Percentiles rank a stretch among this genome's conserved stretches.
Conservation (phyloP, 1,140 invertebrate species). For the Cephus cinctus region DNA sequence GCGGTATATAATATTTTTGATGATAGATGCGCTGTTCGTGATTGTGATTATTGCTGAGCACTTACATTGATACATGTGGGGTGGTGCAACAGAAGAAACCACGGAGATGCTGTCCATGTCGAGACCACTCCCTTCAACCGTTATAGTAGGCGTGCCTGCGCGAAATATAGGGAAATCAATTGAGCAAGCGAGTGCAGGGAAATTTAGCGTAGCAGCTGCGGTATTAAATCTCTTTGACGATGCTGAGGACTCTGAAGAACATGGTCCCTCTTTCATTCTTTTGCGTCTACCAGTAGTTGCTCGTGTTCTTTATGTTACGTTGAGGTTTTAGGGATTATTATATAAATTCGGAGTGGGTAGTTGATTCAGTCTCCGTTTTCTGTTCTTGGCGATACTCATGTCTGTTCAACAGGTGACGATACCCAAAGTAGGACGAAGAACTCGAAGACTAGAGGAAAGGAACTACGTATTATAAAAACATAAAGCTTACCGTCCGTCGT, state of each 20-base stretch:
- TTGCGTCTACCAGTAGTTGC: no score
- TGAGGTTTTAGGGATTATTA: no score
- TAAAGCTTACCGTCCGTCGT: slow-evolving; percentile 69
- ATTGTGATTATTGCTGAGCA: slow-evolving; percentile 41
- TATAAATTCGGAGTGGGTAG: no score
- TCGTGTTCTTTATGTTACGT: slow-evolving; percentile 29
- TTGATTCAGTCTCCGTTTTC: no score
- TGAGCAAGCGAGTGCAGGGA: background rate
- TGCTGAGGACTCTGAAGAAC: background rate
- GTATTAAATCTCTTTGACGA: slow-evolving; percentile 1
- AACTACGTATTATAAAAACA: no score
- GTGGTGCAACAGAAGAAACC: slow-evolving; percentile 69
- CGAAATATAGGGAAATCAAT: slow-evolving; percentile 40
- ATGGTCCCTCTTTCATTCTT: slow-evolving; percentile 2
- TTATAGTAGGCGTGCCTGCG: slow-evolving; percentile 66
- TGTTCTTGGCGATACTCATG: no score
- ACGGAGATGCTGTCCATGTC: slow-evolving; percentile 75
- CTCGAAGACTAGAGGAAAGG: no score
- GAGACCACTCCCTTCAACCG: slow-evolving; percentile 63
- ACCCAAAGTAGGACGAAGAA: no score
- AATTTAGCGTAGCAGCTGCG: background rate
- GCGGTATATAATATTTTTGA: no score
- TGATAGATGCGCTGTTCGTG: background rate
- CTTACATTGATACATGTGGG: slow-evolving; percentile 82
- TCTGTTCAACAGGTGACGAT: no score